A percentile compares a stretch with the other conserved stretches of the same genome.
Evolutionary conservation across 2,113 vertebrate species (phyloP).

Genomic region (Pholis gunnellus): DNA sequence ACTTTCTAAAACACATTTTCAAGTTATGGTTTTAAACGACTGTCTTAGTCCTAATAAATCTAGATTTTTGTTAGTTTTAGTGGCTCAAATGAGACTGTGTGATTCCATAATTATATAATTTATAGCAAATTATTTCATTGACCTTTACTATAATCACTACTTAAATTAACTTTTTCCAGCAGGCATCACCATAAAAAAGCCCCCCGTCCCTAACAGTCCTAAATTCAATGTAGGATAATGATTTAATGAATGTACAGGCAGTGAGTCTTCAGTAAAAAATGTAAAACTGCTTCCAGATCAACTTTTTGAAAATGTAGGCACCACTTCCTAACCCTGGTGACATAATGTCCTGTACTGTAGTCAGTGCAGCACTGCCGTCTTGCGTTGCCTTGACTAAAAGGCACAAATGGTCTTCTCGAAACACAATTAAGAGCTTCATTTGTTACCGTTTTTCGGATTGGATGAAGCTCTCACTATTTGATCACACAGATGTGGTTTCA

Average conservation of each 20-base stretch:
- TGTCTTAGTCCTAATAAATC: too few species aligned
- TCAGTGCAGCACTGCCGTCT: constrained; percentile 7
- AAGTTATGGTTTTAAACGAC: too few species aligned
- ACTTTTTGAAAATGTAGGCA: background rate
- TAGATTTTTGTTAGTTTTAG: too few species aligned
- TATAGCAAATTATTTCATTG: too few species aligned
- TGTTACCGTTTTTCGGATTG: background rate
- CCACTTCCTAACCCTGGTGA: background rate
- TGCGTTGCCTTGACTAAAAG: background rate
- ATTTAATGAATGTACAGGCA: background rate
- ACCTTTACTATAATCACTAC: background rate
- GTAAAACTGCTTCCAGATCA: background rate
- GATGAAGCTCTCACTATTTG: background rate
- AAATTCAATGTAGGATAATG: background rate
- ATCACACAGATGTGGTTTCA: background rate
- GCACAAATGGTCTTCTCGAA: background rate
- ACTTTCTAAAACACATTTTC: background rate
- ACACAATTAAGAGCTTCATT: background rate
- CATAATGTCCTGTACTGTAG: background rate
- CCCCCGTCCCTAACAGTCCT: background rate
- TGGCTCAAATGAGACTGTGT: too few species aligned
- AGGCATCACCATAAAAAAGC: background rate
- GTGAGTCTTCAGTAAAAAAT: background rate
- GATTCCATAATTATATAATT: too few species aligned
- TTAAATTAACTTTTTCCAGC: background rate